Percentiles rank a stretch among this genome's conserved stretches.
These are phyloP conservation scores for Dipodomys stephensi DNA, from an alignment of 2,113 vertebrate species.

Conservation along the genomic window DNA sequence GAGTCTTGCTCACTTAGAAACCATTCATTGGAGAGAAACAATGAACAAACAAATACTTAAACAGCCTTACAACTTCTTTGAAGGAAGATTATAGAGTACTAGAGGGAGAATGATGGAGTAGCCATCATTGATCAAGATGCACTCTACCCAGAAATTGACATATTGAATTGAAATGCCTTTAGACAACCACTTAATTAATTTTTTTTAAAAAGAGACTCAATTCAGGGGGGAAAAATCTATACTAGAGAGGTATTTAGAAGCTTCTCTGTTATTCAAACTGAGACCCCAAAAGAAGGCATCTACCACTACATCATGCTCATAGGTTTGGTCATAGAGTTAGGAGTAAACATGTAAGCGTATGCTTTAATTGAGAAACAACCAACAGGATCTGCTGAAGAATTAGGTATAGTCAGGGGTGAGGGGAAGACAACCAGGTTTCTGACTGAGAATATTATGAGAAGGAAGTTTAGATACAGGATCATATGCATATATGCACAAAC, in stretches of 20 bases:
- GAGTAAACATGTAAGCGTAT: not conserved
- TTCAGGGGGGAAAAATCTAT: not conserved
- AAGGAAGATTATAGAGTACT: too few relatives aligned
- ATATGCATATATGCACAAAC: not conserved
- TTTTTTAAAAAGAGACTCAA: too few relatives aligned
- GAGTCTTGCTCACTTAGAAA: too few relatives aligned
- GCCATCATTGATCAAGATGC: too few relatives aligned
- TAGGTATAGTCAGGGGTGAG: not conserved
- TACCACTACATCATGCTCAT: not conserved
- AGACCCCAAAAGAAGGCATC: not conserved
- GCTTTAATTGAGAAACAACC: not conserved
- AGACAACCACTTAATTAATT: too few relatives aligned
- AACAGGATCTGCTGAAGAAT: not conserved
- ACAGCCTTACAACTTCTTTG: too few relatives aligned
- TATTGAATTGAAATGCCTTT: too few relatives aligned
- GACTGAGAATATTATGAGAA: not conserved
- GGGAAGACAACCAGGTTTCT: not conserved
- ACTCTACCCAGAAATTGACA: too few relatives aligned
- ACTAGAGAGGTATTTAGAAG: not conserved
- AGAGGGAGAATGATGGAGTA: not conserved
- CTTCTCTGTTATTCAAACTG: not conserved
- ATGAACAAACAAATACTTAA: too few relatives aligned
- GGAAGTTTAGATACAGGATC: not conserved
- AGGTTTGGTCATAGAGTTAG: not conserved
- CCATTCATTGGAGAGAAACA: too few relatives aligned